These are phyloP conservation scores for Salvelinus namaycush DNA, from an alignment of 2,113 vertebrate genomes.

Conservation along the genomic window DNA sequence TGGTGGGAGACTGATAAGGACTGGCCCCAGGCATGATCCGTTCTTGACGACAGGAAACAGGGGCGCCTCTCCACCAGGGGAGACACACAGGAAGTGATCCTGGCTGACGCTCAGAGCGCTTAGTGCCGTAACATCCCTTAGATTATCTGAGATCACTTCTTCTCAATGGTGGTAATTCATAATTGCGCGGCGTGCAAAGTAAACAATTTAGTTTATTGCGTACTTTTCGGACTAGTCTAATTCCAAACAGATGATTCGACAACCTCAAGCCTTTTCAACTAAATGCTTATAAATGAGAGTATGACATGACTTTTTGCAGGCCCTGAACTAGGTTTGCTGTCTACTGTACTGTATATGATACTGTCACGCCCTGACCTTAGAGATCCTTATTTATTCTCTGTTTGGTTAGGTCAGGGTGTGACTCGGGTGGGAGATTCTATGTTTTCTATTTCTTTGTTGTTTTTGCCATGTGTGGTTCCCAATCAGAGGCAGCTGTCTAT, in stretches of 20 bases:
- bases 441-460: too few species aligned
- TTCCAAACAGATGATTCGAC: not conserved
- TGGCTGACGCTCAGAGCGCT: constrained; percentile 2
- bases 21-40: constrained; percentile 35
- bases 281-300: not conserved
- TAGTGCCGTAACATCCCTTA: not conserved
- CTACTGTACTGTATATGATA: not conserved
- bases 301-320: not conserved
- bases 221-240: not conserved
- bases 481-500: too few species aligned
- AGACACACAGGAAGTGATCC: constrained; percentile 34
- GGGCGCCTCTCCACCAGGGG: constrained; percentile 23
- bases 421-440: too few species aligned
- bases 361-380: too few species aligned
- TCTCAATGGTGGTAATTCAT: constrained; percentile 3
- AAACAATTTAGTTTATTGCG: constrained; percentile 18
- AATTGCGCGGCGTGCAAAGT: constrained; percentile 2
- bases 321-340: not conserved
- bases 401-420: too few species aligned
- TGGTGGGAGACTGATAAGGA: constrained; percentile 57
- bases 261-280: not conserved
- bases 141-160: not conserved
- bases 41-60: constrained; percentile 50
- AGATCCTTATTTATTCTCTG: too few species aligned
- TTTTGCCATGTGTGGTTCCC: too few species aligned